Base-by-base conservation (phyloP, 2,113 vertebrate genomes). In the Oncorhynchus tshawytscha region DNA sequence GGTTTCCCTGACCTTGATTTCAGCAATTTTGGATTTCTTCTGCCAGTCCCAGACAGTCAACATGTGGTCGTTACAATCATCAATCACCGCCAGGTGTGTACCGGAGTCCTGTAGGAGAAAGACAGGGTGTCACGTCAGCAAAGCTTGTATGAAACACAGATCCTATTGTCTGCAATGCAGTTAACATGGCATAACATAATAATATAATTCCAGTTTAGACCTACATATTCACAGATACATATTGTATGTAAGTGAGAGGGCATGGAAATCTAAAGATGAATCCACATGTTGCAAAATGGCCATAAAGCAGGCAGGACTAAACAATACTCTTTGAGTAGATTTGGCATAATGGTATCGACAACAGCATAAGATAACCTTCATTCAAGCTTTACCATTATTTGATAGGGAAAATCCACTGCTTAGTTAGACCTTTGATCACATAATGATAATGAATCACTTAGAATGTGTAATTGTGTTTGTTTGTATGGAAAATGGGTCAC, bases 31-130 rank as follows among this genome's bases (percentile, higher is more conserved):
- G 16, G 95, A 95, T 84, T 97, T 99, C 88, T 92, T 97, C 88
- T 96, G 96, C 96, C 96, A 99, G 73, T 99, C 97, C 98, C 98
- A 99, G 1, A 99, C 96, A 1, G 97, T 99, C 78, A 99, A 88
- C 98, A 99, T 99, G 89, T 99, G 98, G 51, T 99, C 97, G 6
- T 99, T 99, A 74, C 96, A 98, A 87, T 99, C 98, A 78, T 99
- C 98, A 5, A 99, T 94, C 66, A 99, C 96, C 72, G 95, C 95
- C 78, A 99, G 93, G 91, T 99, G 96, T 78, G 92, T 91, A 54
- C 98, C 98, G 4, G 96, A 97, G 91, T 99, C 98, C 98, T 99
- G 85, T 29, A 11, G 4, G 70, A 71, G 5, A 3, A 29, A 59
- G 2, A 22, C 5, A 12, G 24, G 27, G 18, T 2, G 57, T 64